Evolutionary conservation across 2,113 vertebrate species (phyloP).

Genomic region (Fregata magnificens): DNA sequence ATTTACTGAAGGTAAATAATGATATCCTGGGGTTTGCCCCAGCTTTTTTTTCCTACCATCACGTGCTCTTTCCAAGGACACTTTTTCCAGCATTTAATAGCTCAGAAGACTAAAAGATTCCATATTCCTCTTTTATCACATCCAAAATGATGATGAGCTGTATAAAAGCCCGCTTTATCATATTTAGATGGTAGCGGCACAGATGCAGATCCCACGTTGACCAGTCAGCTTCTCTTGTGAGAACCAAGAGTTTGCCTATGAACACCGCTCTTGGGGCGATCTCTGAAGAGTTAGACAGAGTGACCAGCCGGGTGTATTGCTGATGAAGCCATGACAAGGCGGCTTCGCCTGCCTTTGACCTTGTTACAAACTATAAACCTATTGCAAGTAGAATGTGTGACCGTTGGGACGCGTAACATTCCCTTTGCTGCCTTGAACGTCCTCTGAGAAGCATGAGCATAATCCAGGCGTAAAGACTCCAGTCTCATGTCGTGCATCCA

Average conservation of each 20-base stretch:
- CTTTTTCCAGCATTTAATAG: not conserved
- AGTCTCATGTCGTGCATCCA: not conserved
- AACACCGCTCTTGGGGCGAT: rapidly evolving
- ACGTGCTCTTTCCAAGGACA: not conserved
- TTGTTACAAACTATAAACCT: not conserved
- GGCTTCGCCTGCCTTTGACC: not conserved
- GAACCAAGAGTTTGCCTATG: too few relatives aligned
- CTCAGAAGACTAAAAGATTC: not conserved
- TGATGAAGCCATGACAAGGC: not conserved
- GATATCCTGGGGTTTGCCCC: not conserved
- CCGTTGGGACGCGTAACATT: not conserved
- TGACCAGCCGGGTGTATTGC: not conserved
- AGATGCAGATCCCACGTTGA: not conserved
- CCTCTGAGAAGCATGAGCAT: not conserved
- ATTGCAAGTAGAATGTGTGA: not conserved
- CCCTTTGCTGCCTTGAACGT: not conserved
- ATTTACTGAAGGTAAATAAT: not conserved
- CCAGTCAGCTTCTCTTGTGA: not conserved
- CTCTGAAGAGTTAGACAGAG: not conserved
- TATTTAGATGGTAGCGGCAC: not conserved
- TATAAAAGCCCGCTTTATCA: not conserved
- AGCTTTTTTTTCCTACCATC: not conserved
- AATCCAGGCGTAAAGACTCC: not conserved
- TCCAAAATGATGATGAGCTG: not conserved
- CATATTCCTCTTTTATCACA: not conserved